Conservation (phyloP, 2,888 invertebrate species). For the Dasysyrphus tricinctus region DNA sequence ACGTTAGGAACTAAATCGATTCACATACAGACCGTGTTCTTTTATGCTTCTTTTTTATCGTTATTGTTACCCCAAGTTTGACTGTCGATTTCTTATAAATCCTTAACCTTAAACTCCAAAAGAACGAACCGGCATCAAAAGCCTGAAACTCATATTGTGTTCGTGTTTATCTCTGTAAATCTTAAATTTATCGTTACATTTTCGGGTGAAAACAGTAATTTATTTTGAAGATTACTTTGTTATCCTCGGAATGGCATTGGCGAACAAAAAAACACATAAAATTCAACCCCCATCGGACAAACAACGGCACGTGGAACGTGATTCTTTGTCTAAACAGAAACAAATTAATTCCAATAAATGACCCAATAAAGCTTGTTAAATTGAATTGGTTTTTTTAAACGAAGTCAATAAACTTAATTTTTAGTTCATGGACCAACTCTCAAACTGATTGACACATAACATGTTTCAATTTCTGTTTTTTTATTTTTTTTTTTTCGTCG, state of each 20-base stretch:
- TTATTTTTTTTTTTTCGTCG: not conserved
- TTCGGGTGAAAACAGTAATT: not conserved
- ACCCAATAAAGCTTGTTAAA: constrained; percentile 28
- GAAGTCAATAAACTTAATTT: constrained; percentile 53
- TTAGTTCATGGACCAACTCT: constrained; percentile 18
- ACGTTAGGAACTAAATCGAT: too few species aligned
- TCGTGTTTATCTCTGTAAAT: not conserved
- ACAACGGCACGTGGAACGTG: not conserved
- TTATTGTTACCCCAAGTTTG: too few species aligned
- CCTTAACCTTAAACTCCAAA: not conserved
- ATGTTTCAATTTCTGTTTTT: constrained; percentile 14
- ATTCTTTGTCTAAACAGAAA: constrained; percentile 30
- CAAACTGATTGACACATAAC: constrained; percentile 54
- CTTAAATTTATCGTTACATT: not conserved
- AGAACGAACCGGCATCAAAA: not conserved
- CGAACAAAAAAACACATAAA: not conserved
- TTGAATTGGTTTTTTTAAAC: constrained; percentile 23
- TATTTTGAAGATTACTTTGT: constrained; percentile 3
- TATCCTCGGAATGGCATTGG: not conserved
- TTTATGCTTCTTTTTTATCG: too few species aligned
- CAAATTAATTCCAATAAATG: constrained; percentile 41
- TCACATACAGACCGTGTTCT: too few species aligned
- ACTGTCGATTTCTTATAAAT: not conserved
- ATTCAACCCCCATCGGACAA: not conserved
- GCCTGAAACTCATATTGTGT: not conserved